Base-by-base conservation (phyloP, 2,888 invertebrate species). In the Latrodectus hesperus region DNA sequence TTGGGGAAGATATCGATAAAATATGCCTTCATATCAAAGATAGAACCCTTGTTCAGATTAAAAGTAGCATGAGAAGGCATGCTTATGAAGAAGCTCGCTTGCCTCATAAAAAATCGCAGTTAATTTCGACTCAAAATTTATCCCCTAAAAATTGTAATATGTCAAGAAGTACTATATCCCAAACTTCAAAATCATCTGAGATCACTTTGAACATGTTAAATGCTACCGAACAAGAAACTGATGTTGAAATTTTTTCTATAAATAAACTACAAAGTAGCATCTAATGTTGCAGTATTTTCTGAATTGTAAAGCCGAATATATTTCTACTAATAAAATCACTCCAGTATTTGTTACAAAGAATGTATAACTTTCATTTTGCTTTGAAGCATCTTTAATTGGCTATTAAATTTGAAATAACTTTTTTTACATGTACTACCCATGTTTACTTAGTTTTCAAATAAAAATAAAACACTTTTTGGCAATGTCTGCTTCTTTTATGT, bases 121-220 rank as follows among this genome's bases (percentile, higher is more conserved):
- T 85, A 26, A 80, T 85, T 17, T n/a, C 83, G 9, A 26, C 78
- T 53, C 49, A 81, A 12, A 88, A 85, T 53, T 60, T 84, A 11
- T n/a, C 75, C 8, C 84, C 84, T 26, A 81, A 84, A 22, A 88
- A 80, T 73, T 49, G 53, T 10, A 82, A 84, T 72, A 73, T 49
- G 49, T 16, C 84, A 9, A 77, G 80, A 8, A 77, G 79, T 70
- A 81, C 88, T 16, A 65, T 89, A 16, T 85, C 88, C 26, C 89
- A 87, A 51, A 38, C 84, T 52, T 87, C 92, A 91, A 89, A 92
- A 91, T 90, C 92, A 91, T 89, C 91, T 91, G 90, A 94, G 90
- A 96, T 97, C 86, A 97, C 98, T 3, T 93, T 98, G 4, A 98
- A 98, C 92, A 97, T 98, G 95, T 93, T 98, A 81, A 98, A 98